phyloP scores from a whole-genome alignment of 2,113 vertebrate genomes.

The Equus quagga region DNA sequence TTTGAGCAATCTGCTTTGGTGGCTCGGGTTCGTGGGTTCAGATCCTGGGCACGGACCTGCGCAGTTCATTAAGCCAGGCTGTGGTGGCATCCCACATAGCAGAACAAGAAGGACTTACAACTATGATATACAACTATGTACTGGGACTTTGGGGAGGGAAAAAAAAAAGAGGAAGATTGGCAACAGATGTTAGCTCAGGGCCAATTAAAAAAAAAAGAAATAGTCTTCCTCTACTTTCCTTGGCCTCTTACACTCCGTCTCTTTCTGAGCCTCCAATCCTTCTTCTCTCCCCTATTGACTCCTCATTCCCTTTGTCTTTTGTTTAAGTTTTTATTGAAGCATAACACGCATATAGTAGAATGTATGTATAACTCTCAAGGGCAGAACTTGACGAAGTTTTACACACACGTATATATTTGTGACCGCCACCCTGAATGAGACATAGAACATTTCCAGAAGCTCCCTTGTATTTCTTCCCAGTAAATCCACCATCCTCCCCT shows the following conservation, averaged over 20 bases:
- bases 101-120: too few species aligned
- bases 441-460: not conserved
- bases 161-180: too few species aligned
- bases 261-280: not conserved
- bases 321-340: not conserved
- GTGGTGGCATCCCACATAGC: too few species aligned
- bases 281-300: not conserved
- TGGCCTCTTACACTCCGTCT: not conserved
- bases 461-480: not conserved
- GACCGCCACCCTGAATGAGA: not conserved
- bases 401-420: too few species aligned
- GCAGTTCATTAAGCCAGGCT: too few species aligned
- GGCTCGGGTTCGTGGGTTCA: too few species aligned
- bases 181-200: too few species aligned
- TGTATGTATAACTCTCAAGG: not conserved
- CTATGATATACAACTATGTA: too few species aligned
- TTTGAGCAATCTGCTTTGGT: too few species aligned
- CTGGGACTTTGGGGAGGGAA: too few species aligned
- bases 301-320: not conserved
- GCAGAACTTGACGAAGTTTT: not conserved
- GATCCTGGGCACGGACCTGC: too few species aligned
- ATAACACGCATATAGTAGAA: not conserved
- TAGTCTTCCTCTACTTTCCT: not conserved
- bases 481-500: not conserved
- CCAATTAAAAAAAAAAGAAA: not conserved